Percentiles rank a stretch among this genome's conserved stretches.
Conservation (phyloP, 2,113 vertebrate species). For the Globicephala melas region DNA sequence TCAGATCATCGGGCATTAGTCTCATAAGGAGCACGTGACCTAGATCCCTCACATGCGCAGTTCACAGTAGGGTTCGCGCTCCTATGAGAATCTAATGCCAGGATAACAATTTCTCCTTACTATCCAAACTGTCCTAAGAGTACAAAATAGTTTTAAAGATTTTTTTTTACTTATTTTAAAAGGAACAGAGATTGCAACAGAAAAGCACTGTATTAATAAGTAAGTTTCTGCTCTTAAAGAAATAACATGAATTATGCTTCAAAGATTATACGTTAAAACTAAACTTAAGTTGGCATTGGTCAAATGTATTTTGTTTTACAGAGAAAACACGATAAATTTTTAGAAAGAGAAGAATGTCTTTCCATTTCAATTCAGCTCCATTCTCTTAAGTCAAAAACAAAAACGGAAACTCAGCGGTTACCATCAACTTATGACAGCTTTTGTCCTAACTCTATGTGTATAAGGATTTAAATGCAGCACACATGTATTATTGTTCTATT, state of each 20-base stretch:
- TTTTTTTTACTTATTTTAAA: slow-evolving; percentile 48
- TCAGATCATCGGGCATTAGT: no score
- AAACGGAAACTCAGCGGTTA: slow-evolving; percentile 17
- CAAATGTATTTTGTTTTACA: slow-evolving; percentile 34
- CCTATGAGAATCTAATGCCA: background rate
- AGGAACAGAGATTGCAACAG: background rate
- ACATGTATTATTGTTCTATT: background rate
- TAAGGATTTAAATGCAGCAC: background rate
- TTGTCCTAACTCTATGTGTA: background rate
- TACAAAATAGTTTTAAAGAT: slow-evolving; percentile 4
- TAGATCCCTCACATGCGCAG: no score
- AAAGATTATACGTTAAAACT: slow-evolving; percentile 39
- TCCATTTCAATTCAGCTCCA: background rate
- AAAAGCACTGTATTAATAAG: background rate
- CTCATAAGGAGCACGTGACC: no score
- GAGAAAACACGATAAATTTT: background rate
- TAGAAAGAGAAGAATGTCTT: background rate
- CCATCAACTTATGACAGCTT: background rate
- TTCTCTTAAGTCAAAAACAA: background rate
- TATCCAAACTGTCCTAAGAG: background rate
- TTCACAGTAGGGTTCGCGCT: no score
- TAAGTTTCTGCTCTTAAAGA: slow-evolving; percentile 22
- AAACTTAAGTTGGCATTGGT: background rate
- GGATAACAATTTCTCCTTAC: background rate
- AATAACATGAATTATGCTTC: background rate